A percentile compares a stretch with the other conserved stretches of the same genome.
Conservation (phyloP, 2,888 invertebrate species). For the Drosophila histrio region DNA sequence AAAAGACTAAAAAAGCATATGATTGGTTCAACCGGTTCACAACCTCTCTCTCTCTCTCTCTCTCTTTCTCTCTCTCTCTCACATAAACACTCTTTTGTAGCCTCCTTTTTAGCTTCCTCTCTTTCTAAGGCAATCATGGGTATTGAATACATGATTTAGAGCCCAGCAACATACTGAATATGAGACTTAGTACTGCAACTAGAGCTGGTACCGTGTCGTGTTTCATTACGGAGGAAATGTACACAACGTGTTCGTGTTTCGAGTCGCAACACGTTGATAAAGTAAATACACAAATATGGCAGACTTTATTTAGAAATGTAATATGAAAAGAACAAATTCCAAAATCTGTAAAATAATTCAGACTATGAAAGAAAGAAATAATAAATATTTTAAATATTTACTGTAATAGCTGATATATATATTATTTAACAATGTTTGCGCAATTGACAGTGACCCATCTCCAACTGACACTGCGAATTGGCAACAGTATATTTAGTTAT, state of each 20-base stretch:
- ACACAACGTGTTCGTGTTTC: too few species aligned
- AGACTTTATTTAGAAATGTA: too few species aligned
- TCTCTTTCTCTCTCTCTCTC: not conserved
- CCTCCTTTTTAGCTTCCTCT: not conserved
- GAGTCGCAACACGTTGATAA: not conserved
- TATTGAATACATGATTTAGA: constrained; percentile 46
- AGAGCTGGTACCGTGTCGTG: constrained; percentile 3
- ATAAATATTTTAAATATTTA: too few species aligned
- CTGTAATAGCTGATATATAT: too few species aligned
- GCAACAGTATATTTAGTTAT: too few species aligned
- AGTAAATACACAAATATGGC: not conserved
- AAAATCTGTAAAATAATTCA: too few species aligned
- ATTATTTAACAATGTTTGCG: too few species aligned
- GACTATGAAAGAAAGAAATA: too few species aligned
- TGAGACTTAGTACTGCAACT: not conserved
- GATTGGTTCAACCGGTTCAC: constrained; percentile 37
- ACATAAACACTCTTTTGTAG: too few species aligned
- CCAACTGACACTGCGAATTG: not conserved
- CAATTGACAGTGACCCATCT: too few species aligned
- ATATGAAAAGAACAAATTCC: too few species aligned
- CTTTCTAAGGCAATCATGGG: constrained; percentile 29
- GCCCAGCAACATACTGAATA: constrained; percentile 2
- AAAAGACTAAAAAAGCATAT: constrained; percentile 7
- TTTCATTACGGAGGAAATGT: not conserved
- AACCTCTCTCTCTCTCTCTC: not conserved